Percentiles rank a stretch among this genome's conserved stretches.
These are phyloP conservation scores for Pseudorectes ferrugineus DNA, from an alignment of 2,113 vertebrate genomes.

Conservation along the genomic window DNA sequence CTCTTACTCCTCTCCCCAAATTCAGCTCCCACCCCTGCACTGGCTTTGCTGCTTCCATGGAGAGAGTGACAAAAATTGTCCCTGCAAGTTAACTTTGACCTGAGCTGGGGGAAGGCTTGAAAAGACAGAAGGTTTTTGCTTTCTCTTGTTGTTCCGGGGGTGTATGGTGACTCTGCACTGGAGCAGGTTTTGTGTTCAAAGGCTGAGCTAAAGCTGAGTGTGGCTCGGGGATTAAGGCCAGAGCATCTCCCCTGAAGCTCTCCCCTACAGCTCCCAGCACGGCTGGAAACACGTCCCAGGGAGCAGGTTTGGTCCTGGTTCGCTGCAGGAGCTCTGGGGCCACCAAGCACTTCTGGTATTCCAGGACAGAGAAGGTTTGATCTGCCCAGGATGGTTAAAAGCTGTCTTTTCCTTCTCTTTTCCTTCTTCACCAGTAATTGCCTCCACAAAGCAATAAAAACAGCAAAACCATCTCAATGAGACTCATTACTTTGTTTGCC, in stretches of 20 bases:
- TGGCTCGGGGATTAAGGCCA: fast-evolving
- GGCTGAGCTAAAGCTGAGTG: neutral
- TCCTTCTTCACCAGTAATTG: neutral
- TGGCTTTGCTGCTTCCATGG: neutral
- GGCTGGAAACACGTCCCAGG: neutral
- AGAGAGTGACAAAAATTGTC: neutral
- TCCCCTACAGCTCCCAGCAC: neutral
- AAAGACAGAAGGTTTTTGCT: neutral
- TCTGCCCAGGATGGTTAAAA: neutral
- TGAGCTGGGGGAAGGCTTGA: neutral
- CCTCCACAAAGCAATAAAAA: neutral
- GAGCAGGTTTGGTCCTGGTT: neutral
- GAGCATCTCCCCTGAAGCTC: neutral
- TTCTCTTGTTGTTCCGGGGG: neutral
- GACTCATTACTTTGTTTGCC: neutral
- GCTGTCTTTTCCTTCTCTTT: neutral
- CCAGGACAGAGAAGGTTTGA: neutral
- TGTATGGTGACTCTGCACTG: neutral
- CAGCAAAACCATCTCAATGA: neutral
- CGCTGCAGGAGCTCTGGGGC: neutral
- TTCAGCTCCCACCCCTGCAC: neutral
- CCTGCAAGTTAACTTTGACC: neutral
- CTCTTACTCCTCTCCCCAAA: neutral
- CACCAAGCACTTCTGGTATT: neutral
- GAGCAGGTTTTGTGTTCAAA: neutral